Evolutionary conservation across 2,797 vertebrate species (phyloP), one percentile per base, ranked within the genome.

Genomic region (Ceryle rudis): DNA sequence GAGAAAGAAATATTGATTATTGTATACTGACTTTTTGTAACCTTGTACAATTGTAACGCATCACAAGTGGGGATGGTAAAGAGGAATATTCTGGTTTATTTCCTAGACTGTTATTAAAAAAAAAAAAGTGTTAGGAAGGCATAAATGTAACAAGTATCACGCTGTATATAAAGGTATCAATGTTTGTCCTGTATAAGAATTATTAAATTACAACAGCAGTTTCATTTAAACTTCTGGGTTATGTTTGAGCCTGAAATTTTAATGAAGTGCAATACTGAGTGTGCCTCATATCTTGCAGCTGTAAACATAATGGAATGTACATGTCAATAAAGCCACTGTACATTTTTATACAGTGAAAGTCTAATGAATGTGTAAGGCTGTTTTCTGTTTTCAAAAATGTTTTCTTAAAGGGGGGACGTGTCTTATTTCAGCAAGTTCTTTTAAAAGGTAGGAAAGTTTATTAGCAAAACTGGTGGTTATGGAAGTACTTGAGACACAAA

Each of bases 211-310:
- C 99, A 98, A 99, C 99, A 99, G 99, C 99, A 99, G 98, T 99
- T 99, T 99, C 98, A 99, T 99, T 99, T 99, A 98, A 99, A 99
- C 99, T 99, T 99, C 99, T 99, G 99, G 99, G 98, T 99, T 99
- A 99, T 98, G 99, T 99, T 99, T 99, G 98, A 99, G 99, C 99
- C 99, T 99, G 99, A 99, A 99, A 98, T 99, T 99, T 99, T 99
- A 99, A 99, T 99, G 99, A 99, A 99, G 99, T 99, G 99, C 99
- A 99, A 99, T 99, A 99, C 99, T 99, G 99, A 99, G 99, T 99
- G 99, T 99, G 99, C 99, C 99, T 99, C 99, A 99, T 99, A 99
- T 99, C 99, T 99, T 98, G 99, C 99, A 99, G 99, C 99, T 99
- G 99, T 99, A 99, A 99, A 99, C 99, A 99, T 99, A 98, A 99